Evolutionary conservation across 2,113 vertebrate genomes (phyloP), one percentile per base, ranked within the genome.

Genomic region (Campylomormyrus tamandua): DNA sequence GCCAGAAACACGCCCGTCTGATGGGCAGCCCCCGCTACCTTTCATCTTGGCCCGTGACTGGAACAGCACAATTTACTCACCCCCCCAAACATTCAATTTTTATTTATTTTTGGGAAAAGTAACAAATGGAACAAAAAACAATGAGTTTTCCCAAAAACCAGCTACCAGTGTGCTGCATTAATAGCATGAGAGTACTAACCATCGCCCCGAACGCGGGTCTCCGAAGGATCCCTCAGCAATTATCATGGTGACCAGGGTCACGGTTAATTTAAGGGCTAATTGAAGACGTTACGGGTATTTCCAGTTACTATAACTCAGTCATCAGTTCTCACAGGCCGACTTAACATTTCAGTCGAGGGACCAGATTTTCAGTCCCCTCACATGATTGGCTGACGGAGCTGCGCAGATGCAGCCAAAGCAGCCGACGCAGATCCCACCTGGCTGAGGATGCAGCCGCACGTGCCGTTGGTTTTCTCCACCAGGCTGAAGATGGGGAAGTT

Each of bases 401-500:
- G 85, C 24, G n/a, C 21, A 27, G 10, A 42, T 2, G 48, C 50
- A 35, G 17, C 86, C 31, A 5, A 24, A 21, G 39, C 19, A 6
- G 39, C 31, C 31, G 2, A 39, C 53, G 19, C 87, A 24, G 58
- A 3, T 39, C 96, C 97, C 92, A 99, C 98, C 98, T 99, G 98
- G 93, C 98, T 99, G 84, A 99, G 97, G 95, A 99, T 99, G 58
- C 97, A 95, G 48, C 98, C 98, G 80, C 97, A 96, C 93, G 97
- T 98, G 91, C 96, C 98, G 62, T 96, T 96, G 0, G 97, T 99
- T 93, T 96, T 98, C 95, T 99, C 98, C 96, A 98, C 96, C 95
- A 99, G 94, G 93, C 94, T 97, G 93, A 99, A 99, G 94, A 99
- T 98, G n/a, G 98, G 98, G 92, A 99, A 99, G 95, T 99, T 99